Base-by-base conservation (phyloP, 2,888 invertebrate genomes). In the Therioaphis trifolii region DNA sequence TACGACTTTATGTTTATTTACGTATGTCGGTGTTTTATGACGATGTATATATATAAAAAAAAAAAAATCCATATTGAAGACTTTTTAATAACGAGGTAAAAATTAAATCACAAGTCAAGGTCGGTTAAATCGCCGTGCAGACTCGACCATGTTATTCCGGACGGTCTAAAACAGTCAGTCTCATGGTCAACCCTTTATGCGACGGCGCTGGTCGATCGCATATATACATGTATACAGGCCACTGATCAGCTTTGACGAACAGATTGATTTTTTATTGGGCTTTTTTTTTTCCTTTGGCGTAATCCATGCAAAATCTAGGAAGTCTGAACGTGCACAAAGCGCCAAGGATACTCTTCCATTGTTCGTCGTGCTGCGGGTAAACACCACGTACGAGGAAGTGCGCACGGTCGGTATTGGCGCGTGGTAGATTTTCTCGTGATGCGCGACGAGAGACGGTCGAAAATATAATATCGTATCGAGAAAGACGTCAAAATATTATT, bases 141-240 rank as follows among this genome's bases (percentile, higher is more conserved):
- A 77, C 40, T 40, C 35, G 24, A 61, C 46, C 1, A 49, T 55
- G 21, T 55, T 55, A 55, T 55, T 21, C 43, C 43, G 43, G 5
- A 9, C n/a, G n/a, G 46, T 71, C 27, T 21, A n/a, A 58, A 71
- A 58, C 7, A 68, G 24, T 15, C 18, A 27, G 80, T 82, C 46
- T 82, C 72, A 82, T 49, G 80, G 80, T 74, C 80, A 82, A 80
- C 72, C 80, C 80, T 82, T 55, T 68, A 24, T 78, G 55, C 24
- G 49, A 18, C 74, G 74, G 40, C 58, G 29, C 49, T 35, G 66
- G 66, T 21, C 9, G 66, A 68, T 52, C 61, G 43, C 27, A 21
- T 63, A 61, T n/a, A n/a, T 11, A n/a, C n/a, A n/a, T n/a, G n/a
- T n/a, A n/a, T n/a, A 24, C 43, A 15, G 40, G 66, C 2, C 27